Percentiles rank a stretch among this genome's conserved stretches.
These are phyloP conservation scores for Cossypha heuglini DNA, from an alignment of 2,797 vertebrate genomes.

Conservation along the genomic window DNA sequence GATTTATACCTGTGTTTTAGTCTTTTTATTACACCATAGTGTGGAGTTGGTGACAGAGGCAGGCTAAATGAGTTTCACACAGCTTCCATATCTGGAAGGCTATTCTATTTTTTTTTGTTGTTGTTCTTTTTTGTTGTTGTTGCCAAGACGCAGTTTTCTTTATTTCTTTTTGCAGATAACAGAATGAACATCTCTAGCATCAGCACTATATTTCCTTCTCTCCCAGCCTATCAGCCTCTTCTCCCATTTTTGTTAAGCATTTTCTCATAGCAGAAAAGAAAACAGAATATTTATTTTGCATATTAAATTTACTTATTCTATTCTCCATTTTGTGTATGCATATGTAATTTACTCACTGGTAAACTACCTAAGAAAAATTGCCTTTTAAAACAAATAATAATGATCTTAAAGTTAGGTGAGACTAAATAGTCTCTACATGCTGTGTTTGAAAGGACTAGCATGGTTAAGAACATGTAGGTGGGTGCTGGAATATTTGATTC, in stretches of 20 bases:
- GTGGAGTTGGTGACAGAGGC: conserved; percentile 5
- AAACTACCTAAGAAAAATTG: neutral
- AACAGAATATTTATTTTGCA: neutral
- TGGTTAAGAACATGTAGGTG: neutral
- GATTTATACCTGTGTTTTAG: conserved; percentile 41
- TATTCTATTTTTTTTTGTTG: neutral
- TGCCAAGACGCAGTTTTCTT: neutral
- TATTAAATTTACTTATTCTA: neutral
- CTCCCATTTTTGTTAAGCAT: neutral
- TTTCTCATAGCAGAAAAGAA: neutral
- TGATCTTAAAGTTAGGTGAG: neutral
- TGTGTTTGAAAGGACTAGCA: neutral
- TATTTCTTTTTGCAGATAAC: neutral
- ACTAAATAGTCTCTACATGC: neutral
- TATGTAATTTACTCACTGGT: neutral
- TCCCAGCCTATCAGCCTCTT: neutral
- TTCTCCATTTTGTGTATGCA: neutral
- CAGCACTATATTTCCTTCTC: neutral
- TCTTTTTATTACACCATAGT: conserved; percentile 54
- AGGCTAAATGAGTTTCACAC: conserved; percentile 42
- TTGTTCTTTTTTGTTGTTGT: neutral
- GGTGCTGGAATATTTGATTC: neutral
- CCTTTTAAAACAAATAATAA: neutral
- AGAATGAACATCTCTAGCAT: neutral
- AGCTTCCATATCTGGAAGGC: conserved; percentile 18